A percentile compares a stretch with the other conserved stretches of the same genome.
Evolutionary conservation across 2,113 vertebrate species (phyloP).

Genomic region (Leucosticte australis): DNA sequence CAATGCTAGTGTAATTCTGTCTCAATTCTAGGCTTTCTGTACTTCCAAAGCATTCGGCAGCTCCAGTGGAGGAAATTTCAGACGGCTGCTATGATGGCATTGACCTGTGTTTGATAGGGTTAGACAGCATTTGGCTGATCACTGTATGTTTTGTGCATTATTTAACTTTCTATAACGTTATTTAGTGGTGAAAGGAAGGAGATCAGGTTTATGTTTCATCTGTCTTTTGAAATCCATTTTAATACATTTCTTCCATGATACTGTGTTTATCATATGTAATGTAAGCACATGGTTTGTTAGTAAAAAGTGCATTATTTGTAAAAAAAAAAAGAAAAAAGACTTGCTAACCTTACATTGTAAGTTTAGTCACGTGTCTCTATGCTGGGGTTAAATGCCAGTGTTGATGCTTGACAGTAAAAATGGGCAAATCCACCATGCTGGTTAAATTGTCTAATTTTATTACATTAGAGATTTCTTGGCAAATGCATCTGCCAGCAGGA

Average conservation of each 20-base stretch:
- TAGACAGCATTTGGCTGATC: slow-evolving; percentile 77
- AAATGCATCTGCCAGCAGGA: slow-evolving; percentile 78
- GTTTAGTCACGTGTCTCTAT: slow-evolving; percentile 70
- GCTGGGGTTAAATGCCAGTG: slow-evolving; percentile 71
- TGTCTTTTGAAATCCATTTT: slow-evolving; percentile 53
- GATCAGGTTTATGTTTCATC: slow-evolving; percentile 60
- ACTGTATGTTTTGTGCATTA: slow-evolving; percentile 76
- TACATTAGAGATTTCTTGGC: slow-evolving; percentile 78
- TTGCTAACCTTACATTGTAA: slow-evolving; percentile 64
- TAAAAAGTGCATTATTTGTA: slow-evolving; percentile 38
- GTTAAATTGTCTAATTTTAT: slow-evolving; percentile 84
- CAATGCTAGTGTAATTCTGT: slow-evolving; percentile 93
- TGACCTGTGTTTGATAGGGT: slow-evolving; percentile 92
- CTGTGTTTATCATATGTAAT: slow-evolving; percentile 1
- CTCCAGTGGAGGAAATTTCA: slow-evolving; percentile 86
- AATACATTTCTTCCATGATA: slow-evolving; percentile 3
- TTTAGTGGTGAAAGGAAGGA: slow-evolving; percentile 69
- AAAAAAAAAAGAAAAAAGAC: neutral
- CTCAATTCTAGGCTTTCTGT: slow-evolving; percentile 87
- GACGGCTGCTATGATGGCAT: slow-evolving; percentile 74
- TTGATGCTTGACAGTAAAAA: slow-evolving; percentile 77
- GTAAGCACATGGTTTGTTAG: neutral
- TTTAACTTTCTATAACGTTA: slow-evolving; percentile 75
- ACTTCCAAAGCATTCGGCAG: slow-evolving; percentile 81
- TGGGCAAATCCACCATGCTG: slow-evolving; percentile 76